These are phyloP conservation scores for Lepidonotus clava DNA, from an alignment of 2,888 invertebrate genomes.

Conservation along the genomic window DNA sequence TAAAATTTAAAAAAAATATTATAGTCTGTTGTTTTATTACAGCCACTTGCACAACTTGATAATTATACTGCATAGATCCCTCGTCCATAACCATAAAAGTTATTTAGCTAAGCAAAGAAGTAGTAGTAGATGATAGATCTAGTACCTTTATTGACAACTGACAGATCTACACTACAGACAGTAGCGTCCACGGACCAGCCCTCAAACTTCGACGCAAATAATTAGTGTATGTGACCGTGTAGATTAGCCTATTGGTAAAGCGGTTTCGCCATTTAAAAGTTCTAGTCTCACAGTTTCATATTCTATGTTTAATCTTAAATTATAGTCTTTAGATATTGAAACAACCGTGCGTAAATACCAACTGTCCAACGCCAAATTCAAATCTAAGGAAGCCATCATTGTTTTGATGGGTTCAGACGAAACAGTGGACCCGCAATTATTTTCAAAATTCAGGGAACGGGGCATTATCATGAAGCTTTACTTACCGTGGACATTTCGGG, in stretches of 20 bases:
- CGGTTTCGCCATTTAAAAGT: neutral
- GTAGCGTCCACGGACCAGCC: no score
- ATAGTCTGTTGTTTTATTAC: no score
- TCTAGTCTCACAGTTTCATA: neutral
- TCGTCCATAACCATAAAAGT: no score
- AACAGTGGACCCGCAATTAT: neutral
- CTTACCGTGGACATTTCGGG: slow-evolving; percentile 52
- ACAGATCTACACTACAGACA: no score
- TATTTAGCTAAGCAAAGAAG: no score
- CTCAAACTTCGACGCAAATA: neutral
- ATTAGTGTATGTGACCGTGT: no score
- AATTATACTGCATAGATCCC: no score
- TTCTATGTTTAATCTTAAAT: neutral
- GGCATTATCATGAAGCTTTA: neutral
- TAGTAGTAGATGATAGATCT: no score
- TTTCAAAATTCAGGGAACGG: neutral
- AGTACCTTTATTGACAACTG: no score
- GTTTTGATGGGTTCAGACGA: slow-evolving; percentile 45
- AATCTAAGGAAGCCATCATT: slow-evolving; percentile 53
- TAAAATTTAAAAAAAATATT: no score
- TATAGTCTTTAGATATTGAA: neutral
- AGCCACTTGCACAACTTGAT: no score
- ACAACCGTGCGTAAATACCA: neutral
- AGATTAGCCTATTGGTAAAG: neutral
- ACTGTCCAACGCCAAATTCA: slow-evolving; percentile 30